phyloP scores from a whole-genome alignment of 2,797 vertebrate species.

The Pseudotriccus pelzelni region DNA sequence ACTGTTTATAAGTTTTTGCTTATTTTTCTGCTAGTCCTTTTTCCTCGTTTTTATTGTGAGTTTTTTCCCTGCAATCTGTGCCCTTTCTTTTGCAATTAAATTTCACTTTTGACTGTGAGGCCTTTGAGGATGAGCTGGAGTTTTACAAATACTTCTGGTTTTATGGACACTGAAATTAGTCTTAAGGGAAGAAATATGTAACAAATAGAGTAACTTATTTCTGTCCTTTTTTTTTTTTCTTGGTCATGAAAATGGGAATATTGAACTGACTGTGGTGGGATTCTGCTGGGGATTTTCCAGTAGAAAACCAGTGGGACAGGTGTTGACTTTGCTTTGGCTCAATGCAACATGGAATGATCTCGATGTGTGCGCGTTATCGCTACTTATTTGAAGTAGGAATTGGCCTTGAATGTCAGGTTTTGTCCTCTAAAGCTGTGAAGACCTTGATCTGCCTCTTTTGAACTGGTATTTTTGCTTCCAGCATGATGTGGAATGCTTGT shows the following conservation, averaged over 20 bases:
- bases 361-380: not conserved
- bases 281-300: conserved; percentile 30
- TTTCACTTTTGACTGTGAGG: not conserved
- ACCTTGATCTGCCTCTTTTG: not conserved
- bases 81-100: not conserved
- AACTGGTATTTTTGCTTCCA: conserved; percentile 8
- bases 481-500: not conserved
- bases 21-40: not conserved
- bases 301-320: not conserved
- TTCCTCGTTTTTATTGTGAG: not conserved
- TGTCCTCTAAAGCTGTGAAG: conserved; percentile 11
- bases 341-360: not conserved
- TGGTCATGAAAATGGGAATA: not conserved
- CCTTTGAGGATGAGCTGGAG: not conserved
- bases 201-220: not conserved
- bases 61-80: fast-evolving
- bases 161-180: not conserved
- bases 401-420: conserved; percentile 49
- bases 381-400: not conserved
- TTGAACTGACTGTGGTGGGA: not conserved
- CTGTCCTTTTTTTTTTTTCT: not conserved
- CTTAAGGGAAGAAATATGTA: not conserved
- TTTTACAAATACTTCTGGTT: not conserved
- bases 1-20: not conserved
- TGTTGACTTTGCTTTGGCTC: conserved; percentile 25